Evolutionary conservation across 1,140 invertebrate genomes (phyloP).

Genomic region (Dinoponera quadriceps): DNA sequence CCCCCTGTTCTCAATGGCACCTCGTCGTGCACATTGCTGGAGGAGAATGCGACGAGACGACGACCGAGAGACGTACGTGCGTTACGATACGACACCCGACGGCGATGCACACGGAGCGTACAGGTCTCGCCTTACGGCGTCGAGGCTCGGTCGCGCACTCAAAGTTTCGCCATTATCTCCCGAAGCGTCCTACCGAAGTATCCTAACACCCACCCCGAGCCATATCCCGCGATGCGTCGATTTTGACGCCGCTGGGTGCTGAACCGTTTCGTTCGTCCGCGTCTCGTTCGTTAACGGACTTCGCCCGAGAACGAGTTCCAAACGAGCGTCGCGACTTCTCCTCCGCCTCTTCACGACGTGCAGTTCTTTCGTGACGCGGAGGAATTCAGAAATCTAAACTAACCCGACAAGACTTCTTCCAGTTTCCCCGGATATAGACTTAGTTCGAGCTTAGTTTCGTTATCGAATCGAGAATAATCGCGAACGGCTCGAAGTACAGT

Average conservation of each 20-base stretch:
- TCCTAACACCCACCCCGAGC: constrained; percentile 30
- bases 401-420: neutral
- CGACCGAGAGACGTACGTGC: constrained; percentile 35
- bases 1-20: constrained; percentile 52
- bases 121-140: constrained; percentile 39
- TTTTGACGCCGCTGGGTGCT: neutral
- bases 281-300: no score
- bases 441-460: neutral
- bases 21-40: constrained; percentile 16
- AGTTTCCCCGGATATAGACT: neutral
- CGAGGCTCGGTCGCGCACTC: constrained; percentile 22
- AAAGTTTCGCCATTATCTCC: constrained; percentile 55
- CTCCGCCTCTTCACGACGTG: neutral
- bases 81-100: constrained; percentile 19
- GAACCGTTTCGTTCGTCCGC: neutral
- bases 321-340: neutral
- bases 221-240: constrained; percentile 22
- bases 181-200: constrained; percentile 2
- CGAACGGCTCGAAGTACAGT: no score
- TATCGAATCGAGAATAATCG: no score
- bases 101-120: constrained; percentile 1
- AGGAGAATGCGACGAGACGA: constrained; percentile 41
- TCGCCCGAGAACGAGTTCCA: neutral
- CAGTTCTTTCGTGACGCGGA: neutral
- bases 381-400: neutral